A percentile compares a stretch with the other conserved stretches of the same genome.
These are phyloP conservation scores for Ametastegia equiseti DNA, from an alignment of 2,888 invertebrate genomes.

Conservation along the genomic window DNA sequence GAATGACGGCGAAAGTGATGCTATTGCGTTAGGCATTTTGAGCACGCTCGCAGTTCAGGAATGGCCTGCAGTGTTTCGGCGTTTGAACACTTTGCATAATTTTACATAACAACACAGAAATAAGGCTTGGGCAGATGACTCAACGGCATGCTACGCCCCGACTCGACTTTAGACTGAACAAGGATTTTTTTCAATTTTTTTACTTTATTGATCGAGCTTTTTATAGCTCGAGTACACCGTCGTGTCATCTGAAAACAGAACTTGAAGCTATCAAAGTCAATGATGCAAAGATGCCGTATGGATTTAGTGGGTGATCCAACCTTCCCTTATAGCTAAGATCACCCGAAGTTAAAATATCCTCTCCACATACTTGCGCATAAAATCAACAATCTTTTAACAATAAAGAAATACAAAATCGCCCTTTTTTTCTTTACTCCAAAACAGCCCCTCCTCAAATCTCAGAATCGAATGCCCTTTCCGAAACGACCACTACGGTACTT, in stretches of 20 bases:
- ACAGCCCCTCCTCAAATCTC: too few relatives aligned
- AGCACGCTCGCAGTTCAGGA: slow-evolving; percentile 12
- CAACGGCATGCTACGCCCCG: not conserved
- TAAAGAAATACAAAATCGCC: too few relatives aligned
- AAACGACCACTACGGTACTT: too few relatives aligned
- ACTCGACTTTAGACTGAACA: not conserved
- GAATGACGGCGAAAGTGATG: slow-evolving; percentile 26
- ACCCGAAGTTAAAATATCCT: too few relatives aligned
- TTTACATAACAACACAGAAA: slow-evolving; percentile 27
- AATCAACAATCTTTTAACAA: too few relatives aligned
- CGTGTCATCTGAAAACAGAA: not conserved
- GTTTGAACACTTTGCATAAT: slow-evolving; percentile 23
- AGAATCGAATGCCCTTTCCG: too few relatives aligned
- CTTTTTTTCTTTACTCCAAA: too few relatives aligned
- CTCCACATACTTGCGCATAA: too few relatives aligned
- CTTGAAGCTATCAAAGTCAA: not conserved
- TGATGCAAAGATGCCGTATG: too few relatives aligned
- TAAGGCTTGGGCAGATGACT: slow-evolving; percentile 31
- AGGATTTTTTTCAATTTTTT: not conserved
- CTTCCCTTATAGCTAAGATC: too few relatives aligned
- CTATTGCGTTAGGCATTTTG: not conserved
- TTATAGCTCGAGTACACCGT: not conserved
- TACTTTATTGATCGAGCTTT: not conserved
- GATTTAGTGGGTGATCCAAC: too few relatives aligned
- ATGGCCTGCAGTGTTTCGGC: slow-evolving; percentile 15